Conservation (phyloP, 1,140 invertebrate species). For the Papilio polyxenes region DNA sequence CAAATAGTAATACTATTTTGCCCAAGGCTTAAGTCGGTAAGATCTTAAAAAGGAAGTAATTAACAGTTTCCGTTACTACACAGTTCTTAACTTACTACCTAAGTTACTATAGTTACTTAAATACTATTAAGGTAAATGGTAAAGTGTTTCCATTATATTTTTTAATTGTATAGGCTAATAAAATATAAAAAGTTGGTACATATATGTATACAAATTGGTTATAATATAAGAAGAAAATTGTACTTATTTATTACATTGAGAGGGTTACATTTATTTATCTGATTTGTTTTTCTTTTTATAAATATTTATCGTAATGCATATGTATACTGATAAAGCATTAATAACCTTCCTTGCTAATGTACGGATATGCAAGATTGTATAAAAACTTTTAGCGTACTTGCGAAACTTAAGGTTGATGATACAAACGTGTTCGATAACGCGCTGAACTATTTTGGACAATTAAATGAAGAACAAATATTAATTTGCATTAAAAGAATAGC, state of each 20-base stretch:
- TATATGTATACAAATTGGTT: too few relatives aligned
- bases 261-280: neutral
- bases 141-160: neutral
- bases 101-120: neutral
- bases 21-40: neutral
- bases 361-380: neutral
- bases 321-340: too few relatives aligned
- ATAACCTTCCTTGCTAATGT: too few relatives aligned
- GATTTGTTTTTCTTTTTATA: too few relatives aligned
- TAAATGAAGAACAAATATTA: too few relatives aligned
- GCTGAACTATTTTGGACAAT: too few relatives aligned
- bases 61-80: neutral
- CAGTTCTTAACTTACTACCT: neutral
- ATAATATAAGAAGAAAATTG: neutral
- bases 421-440: neutral
- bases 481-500: too few relatives aligned
- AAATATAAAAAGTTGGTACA: too few relatives aligned
- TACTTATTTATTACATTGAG: neutral
- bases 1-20: slow-evolving; percentile 5
- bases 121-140: neutral
- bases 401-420: neutral
- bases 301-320: too few relatives aligned
- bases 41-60: slow-evolving; percentile 4
- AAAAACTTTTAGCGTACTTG: neutral
- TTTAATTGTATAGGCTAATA: too few relatives aligned